Evolutionary conservation across 2,888 invertebrate species (phyloP).

Genomic region (Notocelia uddmanniana): DNA sequence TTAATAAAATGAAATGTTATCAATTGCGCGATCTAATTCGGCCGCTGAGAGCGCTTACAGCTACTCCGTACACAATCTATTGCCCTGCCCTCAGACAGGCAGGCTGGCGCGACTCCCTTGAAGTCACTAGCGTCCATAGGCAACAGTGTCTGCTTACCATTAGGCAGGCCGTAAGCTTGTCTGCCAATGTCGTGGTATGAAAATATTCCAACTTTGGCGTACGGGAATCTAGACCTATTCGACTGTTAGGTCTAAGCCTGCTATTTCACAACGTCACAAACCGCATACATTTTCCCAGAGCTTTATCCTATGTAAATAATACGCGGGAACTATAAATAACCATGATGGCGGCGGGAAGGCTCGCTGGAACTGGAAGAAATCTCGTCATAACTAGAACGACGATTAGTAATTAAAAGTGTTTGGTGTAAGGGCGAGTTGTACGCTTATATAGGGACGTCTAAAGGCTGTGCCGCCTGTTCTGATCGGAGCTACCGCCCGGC

Average conservation of each 20-base stretch:
- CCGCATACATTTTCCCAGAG: not conserved
- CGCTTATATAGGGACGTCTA: constrained; percentile 66
- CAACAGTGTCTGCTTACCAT: no score
- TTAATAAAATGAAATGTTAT: no score
- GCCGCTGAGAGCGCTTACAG: no score
- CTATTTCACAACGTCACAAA: not conserved
- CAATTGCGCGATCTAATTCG: no score
- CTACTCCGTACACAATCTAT: no score
- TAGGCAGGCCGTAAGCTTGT: no score
- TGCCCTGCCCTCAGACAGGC: no score
- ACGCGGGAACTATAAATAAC: constrained; percentile 68
- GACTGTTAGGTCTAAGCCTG: not conserved
- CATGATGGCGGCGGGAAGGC: constrained; percentile 49
- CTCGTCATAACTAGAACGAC: constrained; percentile 79
- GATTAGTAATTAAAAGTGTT: constrained; percentile 75
- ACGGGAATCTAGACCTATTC: no score
- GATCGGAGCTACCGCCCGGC: constrained; percentile 47
- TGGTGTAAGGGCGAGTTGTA: constrained; percentile 65
- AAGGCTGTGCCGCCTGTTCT: constrained; percentile 67
- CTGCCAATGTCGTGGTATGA: no score
- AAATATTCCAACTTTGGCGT: no score
- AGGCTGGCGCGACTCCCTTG: no score
- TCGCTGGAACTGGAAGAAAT: constrained; percentile 73
- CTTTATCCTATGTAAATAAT: constrained; percentile 61
- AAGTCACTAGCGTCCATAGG: no score